Conservation (phyloP, 1,140 invertebrate genomes). For the Nephila pilipes region DNA sequence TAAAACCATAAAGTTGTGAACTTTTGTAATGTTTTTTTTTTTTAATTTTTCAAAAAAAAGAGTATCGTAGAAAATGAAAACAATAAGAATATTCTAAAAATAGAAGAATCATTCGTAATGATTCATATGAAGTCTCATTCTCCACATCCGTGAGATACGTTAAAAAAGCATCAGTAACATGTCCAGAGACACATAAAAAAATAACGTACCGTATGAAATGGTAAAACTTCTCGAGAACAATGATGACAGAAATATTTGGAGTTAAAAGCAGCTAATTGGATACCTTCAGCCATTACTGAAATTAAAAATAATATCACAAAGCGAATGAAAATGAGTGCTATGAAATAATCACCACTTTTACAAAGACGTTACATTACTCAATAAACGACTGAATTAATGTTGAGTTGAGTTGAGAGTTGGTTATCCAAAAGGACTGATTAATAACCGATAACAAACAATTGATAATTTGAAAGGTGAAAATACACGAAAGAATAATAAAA, state of each 20-base stretch:
- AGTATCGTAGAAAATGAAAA: too few species aligned
- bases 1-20: too few species aligned
- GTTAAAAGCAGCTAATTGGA: constrained; percentile 29
- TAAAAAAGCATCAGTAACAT: background rate
- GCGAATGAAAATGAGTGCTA: background rate
- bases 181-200: background rate
- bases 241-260: constrained; percentile 62
- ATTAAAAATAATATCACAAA: constrained; percentile 18
- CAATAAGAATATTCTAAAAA: background rate
- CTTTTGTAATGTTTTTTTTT: too few species aligned
- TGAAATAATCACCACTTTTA: background rate
- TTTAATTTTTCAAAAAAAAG: too few species aligned
- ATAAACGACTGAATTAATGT: background rate
- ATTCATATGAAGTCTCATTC: background rate
- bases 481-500: background rate
- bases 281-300: constrained; percentile 46
- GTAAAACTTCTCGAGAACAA: constrained; percentile 28
- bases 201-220: constrained; percentile 37
- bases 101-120: background rate
- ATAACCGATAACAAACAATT: too few species aligned
- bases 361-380: too few species aligned
- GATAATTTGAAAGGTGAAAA: background rate
- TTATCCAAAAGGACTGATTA: background rate
- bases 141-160: background rate
- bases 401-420: constrained; percentile 41